These are phyloP conservation scores for Phylloscopus collybita DNA, from an alignment of 2,797 vertebrate species.

Conservation along the genomic window DNA sequence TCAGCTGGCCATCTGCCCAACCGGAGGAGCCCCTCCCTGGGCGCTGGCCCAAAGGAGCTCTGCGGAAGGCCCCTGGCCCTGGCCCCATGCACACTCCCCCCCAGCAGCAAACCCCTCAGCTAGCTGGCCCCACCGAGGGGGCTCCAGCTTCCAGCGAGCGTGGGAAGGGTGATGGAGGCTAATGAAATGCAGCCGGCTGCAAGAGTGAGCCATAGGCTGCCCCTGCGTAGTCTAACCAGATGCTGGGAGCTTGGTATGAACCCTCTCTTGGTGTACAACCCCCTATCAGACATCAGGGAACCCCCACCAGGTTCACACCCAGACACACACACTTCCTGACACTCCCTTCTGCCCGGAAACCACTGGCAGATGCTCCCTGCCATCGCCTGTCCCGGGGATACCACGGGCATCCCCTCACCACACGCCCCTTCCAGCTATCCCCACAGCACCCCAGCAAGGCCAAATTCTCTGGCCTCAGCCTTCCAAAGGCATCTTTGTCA, in stretches of 20 bases:
- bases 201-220: neutral
- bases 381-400: rapidly evolving
- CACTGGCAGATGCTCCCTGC: neutral
- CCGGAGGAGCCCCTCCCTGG: slow-evolving; percentile 55
- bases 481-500: neutral
- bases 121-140: slow-evolving; percentile 1
- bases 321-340: neutral
- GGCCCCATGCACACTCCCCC: neutral
- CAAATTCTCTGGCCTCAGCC: neutral
- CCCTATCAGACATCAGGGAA: neutral
- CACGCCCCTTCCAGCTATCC: rapidly evolving
- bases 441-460: neutral
- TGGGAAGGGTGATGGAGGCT: slow-evolving; percentile 56
- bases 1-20: slow-evolving; percentile 56
- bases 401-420: neutral
- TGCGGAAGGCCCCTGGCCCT: neutral
- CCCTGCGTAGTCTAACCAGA: neutral
- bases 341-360: neutral
- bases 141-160: slow-evolving; percentile 18
- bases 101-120: neutral
- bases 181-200: neutral
- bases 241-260: neutral
- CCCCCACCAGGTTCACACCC: neutral
- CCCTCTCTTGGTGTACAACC: neutral
- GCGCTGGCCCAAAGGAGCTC: slow-evolving; percentile 31